Conservation (phyloP, 2,113 vertebrate species). For the Podilymbus podiceps region DNA sequence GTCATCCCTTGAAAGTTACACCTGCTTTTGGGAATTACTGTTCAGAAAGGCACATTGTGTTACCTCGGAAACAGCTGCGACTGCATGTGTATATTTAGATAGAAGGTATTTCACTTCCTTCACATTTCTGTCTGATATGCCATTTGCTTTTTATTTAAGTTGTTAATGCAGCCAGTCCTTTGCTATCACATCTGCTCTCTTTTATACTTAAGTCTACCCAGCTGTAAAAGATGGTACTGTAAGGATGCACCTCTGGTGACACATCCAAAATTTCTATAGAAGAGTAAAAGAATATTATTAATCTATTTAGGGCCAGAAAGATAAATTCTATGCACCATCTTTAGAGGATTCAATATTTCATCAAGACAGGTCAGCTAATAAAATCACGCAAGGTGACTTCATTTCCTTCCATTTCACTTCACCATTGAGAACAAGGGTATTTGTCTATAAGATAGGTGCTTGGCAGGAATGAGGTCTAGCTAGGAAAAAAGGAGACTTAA, state of each 20-base stretch:
- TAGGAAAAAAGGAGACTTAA: neutral
- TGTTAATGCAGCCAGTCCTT: slow-evolving; percentile 3
- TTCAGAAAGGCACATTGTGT: slow-evolving; percentile 34
- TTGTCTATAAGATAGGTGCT: slow-evolving; percentile 9
- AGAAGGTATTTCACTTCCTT: slow-evolving; percentile 35
- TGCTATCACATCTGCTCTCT: neutral
- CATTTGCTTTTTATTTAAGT: slow-evolving; percentile 47
- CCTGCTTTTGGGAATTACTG: slow-evolving; percentile 42
- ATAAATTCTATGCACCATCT: neutral
- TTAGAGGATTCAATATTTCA: slow-evolving; percentile 22
- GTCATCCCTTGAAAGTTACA: slow-evolving; percentile 34
- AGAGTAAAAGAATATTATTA: neutral
- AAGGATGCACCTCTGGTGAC: neutral
- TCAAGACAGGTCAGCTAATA: slow-evolving; percentile 18
- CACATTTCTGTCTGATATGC: slow-evolving; percentile 14
- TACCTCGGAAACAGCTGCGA: slow-evolving; percentile 47
- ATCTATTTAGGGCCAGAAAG: neutral
- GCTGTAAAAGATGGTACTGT: neutral
- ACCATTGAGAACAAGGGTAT: neutral
- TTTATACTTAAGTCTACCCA: neutral
- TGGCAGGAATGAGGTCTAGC: neutral
- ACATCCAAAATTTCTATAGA: neutral
- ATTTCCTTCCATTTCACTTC: slow-evolving; percentile 29
- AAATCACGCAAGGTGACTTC: slow-evolving; percentile 31
- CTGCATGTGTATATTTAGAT: slow-evolving; percentile 48